Conservation (phyloP, 1,140 invertebrate species). For the Lucilia sericata region DNA sequence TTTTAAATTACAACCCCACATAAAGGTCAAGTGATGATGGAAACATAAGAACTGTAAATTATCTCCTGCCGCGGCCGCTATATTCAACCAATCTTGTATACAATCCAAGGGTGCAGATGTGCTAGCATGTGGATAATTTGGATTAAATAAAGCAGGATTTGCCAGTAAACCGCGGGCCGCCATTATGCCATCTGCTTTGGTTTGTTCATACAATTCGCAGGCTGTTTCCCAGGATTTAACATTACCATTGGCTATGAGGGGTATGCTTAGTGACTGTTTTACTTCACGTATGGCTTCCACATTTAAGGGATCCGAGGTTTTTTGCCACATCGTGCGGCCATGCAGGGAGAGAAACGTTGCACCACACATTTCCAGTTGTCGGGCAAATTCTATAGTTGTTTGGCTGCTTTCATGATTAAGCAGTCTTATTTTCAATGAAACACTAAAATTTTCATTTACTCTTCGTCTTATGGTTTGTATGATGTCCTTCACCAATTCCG, state of each 20-base stretch:
- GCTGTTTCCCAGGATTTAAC: conserved; percentile 81
- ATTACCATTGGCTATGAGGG: conserved; percentile 93
- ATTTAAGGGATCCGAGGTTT: conserved; percentile 81
- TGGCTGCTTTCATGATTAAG: conserved; percentile 65
- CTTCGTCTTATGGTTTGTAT: conserved; percentile 80
- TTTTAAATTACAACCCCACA: conserved; percentile 85
- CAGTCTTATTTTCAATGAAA: conserved; percentile 94
- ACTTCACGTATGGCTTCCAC: conserved; percentile 79
- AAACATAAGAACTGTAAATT: conserved; percentile 82
- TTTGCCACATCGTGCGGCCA: conserved; percentile 86
- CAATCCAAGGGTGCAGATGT: conserved; percentile 83
- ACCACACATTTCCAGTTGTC: conserved; percentile 84
- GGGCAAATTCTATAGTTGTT: conserved; percentile 73
- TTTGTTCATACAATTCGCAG: conserved; percentile 73
- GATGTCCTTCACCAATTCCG: conserved; percentile 86
- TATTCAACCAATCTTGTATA: conserved; percentile 87
- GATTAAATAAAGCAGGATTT: conserved; percentile 89
- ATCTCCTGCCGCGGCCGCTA: conserved; percentile 71
- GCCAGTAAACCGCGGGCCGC: conserved; percentile 87
- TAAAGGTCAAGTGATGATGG: conserved; percentile 94
- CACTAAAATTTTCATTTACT: conserved; percentile 81
- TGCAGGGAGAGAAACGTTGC: conserved; percentile 91
- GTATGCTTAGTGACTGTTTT: conserved; percentile 78
- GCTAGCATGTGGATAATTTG: conserved; percentile 74
- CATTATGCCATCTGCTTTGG: conserved; percentile 89